phyloP scores from a whole-genome alignment of 1,140 invertebrate species.

The Tetramorium simillimum region DNA sequence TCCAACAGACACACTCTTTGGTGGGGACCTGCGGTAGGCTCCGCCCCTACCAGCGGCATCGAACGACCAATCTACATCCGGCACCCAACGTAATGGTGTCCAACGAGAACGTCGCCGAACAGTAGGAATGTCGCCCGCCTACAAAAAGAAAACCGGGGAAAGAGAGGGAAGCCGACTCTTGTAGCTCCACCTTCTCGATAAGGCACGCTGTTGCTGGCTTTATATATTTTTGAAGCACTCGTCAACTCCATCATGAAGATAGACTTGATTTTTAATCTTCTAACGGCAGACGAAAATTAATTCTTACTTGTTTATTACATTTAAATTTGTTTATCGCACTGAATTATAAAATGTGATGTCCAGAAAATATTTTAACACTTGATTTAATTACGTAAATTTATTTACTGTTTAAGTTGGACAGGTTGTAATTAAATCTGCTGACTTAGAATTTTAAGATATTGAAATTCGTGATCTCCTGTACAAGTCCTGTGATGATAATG shows the following conservation, averaged over 20 bases:
- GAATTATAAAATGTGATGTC: not conserved
- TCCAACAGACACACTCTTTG: not conserved
- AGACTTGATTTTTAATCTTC: not conserved
- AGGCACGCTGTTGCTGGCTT: not conserved
- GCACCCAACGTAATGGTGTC: constrained; percentile 68
- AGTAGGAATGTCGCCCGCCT: constrained; percentile 30
- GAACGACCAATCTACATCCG: constrained; percentile 56
- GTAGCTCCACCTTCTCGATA: constrained; percentile 43
- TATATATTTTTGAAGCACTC: not conserved
- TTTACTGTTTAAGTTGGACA: not conserved
- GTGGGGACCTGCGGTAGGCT: constrained; percentile 7
- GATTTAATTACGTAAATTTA: not conserved
- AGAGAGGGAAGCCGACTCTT: constrained; percentile 5
- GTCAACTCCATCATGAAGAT: not conserved
- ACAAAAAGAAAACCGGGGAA: constrained; percentile 29
- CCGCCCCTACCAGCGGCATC: constrained; percentile 7
- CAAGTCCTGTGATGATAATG: not conserved
- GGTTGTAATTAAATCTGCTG: not conserved
- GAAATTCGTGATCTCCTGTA: not conserved
- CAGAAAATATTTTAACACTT: not conserved
- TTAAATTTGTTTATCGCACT: not conserved
- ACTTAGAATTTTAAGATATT: not conserved
- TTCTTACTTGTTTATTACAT: not conserved
- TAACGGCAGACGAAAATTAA: constrained; percentile 2
- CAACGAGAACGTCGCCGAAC: constrained; percentile 1